Base-by-base conservation (phyloP, 2,888 invertebrate species). In the Gymnocheta viridis region DNA sequence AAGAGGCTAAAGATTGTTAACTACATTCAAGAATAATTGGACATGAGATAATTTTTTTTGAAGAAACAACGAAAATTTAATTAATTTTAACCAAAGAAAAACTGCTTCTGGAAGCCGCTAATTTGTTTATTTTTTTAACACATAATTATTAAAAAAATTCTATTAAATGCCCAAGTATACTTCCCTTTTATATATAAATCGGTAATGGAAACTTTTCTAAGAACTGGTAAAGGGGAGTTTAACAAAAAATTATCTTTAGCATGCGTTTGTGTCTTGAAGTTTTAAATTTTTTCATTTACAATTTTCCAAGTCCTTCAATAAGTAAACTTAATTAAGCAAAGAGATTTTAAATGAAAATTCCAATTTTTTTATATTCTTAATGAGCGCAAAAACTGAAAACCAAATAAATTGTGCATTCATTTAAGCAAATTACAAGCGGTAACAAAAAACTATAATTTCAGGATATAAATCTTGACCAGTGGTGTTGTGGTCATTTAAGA, bases 391-490 rank as follows among this genome's bases (percentile, higher is more conserved):
- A 66, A 41, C 9, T 0, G 1, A 32, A 49, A 66, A 14, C 4
- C 1, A 56, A 27, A 73, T 54, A 74, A 79, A 62, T 73, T 80
- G 78, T 78, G 66, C 67, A 78, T 62, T 78, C 73, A 62, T 29
- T 58, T 58, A 60, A 56, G 56, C 56, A 32, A 56, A 56, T 19
- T 17, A 54, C 27, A 54, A 54, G 32, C 10, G 38, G 54, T 41
- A 32, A 54, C 19, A 64, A 47, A 0, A 51, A 44, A 69, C 41
- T 56, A 67, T 17, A 67, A 72, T 80, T 77, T 54, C 67, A 81
- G 81, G 73, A 78, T 64, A 84, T 84, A 84, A 84, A 84, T 84
- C 84, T 81, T 81, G 60, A 74, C 67, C 81, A 78, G 64, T 81
- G 77, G 60, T 81, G 77, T 81, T 81, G 84, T 69, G 84, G 84